Evolutionary conservation across 1,140 invertebrate genomes (phyloP).

Genomic region (Penaeus indicus): DNA sequence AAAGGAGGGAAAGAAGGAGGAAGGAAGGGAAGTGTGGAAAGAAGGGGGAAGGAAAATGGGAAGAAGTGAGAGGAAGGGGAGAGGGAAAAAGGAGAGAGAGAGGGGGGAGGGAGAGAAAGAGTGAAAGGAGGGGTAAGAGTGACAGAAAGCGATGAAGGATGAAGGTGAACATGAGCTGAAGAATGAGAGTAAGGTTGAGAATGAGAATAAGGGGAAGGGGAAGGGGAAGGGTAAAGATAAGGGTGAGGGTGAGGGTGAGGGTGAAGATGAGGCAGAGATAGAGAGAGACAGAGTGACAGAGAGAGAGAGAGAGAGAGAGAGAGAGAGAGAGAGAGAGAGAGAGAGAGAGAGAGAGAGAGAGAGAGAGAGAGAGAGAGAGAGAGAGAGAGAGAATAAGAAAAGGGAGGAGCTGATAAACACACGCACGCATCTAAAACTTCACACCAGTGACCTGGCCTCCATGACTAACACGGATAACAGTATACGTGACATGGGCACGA

Average conservation of each 20-base stretch:
- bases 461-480: too few species aligned
- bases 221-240: neutral
- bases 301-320: too few species aligned
- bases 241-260: neutral
- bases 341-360: conserved; percentile 38
- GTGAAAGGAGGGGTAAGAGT: neutral
- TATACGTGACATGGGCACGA: too few species aligned
- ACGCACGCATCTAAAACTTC: too few species aligned
- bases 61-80: neutral
- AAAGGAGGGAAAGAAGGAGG: neutral
- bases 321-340: too few species aligned
- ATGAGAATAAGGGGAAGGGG: neutral
- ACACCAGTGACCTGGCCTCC: too few species aligned
- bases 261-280: neutral
- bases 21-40: neutral
- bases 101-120: neutral
- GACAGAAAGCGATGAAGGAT: neutral
- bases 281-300: neutral
- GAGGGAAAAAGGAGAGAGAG: neutral
- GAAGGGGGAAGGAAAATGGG: neutral
- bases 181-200: neutral
- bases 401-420: neutral
- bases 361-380: conserved; percentile 33
- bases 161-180: neutral
- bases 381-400: conserved; percentile 21